Evolutionary conservation across 2,888 invertebrate species (phyloP), one percentile per base, ranked within the genome.

Genomic region (Chymomyza caudatula): DNA sequence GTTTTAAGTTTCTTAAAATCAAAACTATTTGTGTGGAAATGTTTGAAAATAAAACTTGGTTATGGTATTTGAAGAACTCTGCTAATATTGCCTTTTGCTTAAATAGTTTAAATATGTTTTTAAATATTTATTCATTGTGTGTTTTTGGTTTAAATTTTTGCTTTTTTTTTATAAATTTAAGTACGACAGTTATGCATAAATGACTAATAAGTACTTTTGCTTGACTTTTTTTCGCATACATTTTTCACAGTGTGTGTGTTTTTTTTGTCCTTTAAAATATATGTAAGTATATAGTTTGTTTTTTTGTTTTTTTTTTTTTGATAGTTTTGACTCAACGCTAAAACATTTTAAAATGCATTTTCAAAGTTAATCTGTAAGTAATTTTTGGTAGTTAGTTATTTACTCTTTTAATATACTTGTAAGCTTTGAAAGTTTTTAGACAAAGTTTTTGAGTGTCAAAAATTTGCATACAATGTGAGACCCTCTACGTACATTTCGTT

Each of bases 181-280:
- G 71, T 87, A 88, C 85, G 86, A 88, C 86, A 88, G 84, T 82
- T 86, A 87, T 85, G 82, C 76, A 78, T 82, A 86, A 81, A 81
- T 86, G 78, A 77, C 84, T 87, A 87, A 85, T 85, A 74, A 43
- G 13, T 58, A 54, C 65, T 67, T 20, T 63, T 69, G 11, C 51
- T 59, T 19, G 47, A 13, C 58, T 58, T 76, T 67, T 56, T 55
- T 77, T 75, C 55, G 67, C 72, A 73, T 58, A 66, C 22, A 53
- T 43, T 61, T 72, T 73, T 63, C n/a, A n/a, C n/a, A 63, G 25
- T 67, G 44, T 62, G 70, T 64, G 11, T 37, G 37, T 37, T 37
- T 47, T 47, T 15, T 59, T 56, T 62, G 63, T 64, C 67, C 57
- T 63, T 75, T 65, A 73, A 77, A 60, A 65, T 65, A 68, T 60